Conservation (phyloP, 2,113 vertebrate genomes). For the Dryoscopus gambensis region DNA sequence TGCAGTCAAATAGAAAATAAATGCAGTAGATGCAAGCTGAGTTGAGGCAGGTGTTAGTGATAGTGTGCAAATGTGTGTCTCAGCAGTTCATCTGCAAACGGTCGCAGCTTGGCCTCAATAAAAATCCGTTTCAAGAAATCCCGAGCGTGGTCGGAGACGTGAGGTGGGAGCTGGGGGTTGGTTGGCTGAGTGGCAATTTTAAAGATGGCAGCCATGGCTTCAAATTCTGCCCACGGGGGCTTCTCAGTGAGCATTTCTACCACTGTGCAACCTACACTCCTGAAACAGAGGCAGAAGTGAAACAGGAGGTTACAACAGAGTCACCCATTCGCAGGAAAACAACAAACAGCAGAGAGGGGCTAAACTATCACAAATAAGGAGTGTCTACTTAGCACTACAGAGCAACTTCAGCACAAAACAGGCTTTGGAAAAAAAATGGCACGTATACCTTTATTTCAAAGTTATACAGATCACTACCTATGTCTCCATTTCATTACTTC, state of each 20-base stretch:
- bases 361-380: not conserved
- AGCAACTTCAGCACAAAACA: not conserved
- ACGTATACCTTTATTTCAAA: not conserved
- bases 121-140: slow-evolving; percentile 97
- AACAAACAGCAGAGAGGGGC: not conserved
- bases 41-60: slow-evolving; percentile 75
- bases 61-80: slow-evolving; percentile 97
- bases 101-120: slow-evolving; percentile 92
- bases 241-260: slow-evolving; percentile 99
- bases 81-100: slow-evolving; percentile 91
- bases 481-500: not conserved
- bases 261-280: slow-evolving; percentile 97
- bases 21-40: slow-evolving; percentile 61
- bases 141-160: slow-evolving; percentile 93
- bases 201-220: slow-evolving; percentile 99
- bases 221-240: slow-evolving; percentile 96
- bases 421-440: not conserved
- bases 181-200: slow-evolving; percentile 99
- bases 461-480: not conserved
- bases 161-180: slow-evolving; percentile 89
- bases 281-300: slow-evolving; percentile 62
- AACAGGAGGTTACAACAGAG: slow-evolving; percentile 17
- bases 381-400: not conserved
- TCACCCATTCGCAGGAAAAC: not conserved
- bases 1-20: slow-evolving; percentile 81